Evolutionary conservation across 1,140 invertebrate genomes (phyloP), one percentile per base, ranked within the genome.

Genomic region (Drosophila subpulchrella): DNA sequence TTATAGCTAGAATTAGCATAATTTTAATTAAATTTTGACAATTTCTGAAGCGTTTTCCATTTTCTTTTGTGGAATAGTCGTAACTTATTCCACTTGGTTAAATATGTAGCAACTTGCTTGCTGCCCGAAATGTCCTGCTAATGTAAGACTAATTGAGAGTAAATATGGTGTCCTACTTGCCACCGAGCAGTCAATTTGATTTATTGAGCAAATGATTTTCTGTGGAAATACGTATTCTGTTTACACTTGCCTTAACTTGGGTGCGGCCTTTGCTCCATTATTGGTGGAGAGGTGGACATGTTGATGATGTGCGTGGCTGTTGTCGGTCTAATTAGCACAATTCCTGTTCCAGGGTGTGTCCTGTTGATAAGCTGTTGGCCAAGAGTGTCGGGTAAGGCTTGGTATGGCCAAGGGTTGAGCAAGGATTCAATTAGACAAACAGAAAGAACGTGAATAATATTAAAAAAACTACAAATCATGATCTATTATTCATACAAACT

Each of bases 161-260:
- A 88, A 81, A 86, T 82, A 86, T 58, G 66, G 32, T 62, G 71
- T 70, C 70, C 68, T 70, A 61, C 62, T 57, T 50, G 61, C 65
- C 36, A 38, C 24, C 42, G 57, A 55, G 59, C 42, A 60, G 68
- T 61, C 42, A 42, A 58, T 88, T 86, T 86, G 83, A 88, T 88
- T 88, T 79, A 86, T 86, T 79, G 83, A 53, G 38, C 67, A 79
- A 88, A 86, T 76, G 66, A 81, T 86, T 86, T 79, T 58, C 78
- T 68, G 59, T 72, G 78, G 61, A 67, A 76, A 75, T 56, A 65
- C 74, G 72, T 66, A 53, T 66, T 48, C 15, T 68, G 60, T 68
- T 68, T 68, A 68, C 67, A 47, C 27, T 36, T 17, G 13, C 34
- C 46, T 47, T 12, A 34, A 15, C n/a, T 6, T 24, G 39, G 27